Conservation (phyloP, 2,888 invertebrate species). For the Drosophila fungiperda region DNA sequence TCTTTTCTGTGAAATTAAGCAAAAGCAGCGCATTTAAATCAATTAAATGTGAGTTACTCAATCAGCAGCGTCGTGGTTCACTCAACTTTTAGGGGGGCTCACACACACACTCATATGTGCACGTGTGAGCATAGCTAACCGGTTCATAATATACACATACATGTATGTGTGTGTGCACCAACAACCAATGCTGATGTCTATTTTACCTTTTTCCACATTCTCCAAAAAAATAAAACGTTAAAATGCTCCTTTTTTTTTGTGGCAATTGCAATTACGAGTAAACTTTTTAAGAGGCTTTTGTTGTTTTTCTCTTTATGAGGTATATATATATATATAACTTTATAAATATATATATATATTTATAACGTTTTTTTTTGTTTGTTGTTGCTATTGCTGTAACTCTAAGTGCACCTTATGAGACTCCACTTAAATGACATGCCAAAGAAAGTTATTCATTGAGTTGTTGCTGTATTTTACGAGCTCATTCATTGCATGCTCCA, state of each 20-base stretch:
- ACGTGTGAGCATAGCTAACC: conserved; percentile 43
- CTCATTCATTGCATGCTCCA: conserved; percentile 2
- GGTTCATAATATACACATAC: conserved; percentile 42
- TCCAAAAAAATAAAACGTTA: conserved; percentile 26
- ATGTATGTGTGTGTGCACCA: neutral
- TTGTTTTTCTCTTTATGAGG: conserved; percentile 28
- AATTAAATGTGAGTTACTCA: conserved; percentile 77
- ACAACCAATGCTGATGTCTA: conserved; percentile 16
- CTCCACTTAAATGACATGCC: conserved; percentile 47
- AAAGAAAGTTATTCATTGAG: conserved; percentile 53
- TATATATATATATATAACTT: neutral
- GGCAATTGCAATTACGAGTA: conserved; percentile 65
- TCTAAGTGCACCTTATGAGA: conserved; percentile 54
- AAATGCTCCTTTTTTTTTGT: conserved; percentile 45
- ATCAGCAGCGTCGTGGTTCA: conserved; percentile 62
- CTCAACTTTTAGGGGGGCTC: conserved; percentile 61
- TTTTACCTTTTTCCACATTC: conserved; percentile 35
- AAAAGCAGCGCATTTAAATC: conserved; percentile 67
- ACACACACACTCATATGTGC: neutral
- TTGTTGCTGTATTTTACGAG: conserved; percentile 25
- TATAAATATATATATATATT: neutral
- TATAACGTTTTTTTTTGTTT: conserved; percentile 4
- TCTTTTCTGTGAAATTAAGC: conserved; percentile 65
- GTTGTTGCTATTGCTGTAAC: conserved; percentile 35
- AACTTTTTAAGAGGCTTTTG: conserved; percentile 67